phyloP scores from a whole-genome alignment of 1,140 invertebrate species.

The Anagrus nilaparvatae region DNA sequence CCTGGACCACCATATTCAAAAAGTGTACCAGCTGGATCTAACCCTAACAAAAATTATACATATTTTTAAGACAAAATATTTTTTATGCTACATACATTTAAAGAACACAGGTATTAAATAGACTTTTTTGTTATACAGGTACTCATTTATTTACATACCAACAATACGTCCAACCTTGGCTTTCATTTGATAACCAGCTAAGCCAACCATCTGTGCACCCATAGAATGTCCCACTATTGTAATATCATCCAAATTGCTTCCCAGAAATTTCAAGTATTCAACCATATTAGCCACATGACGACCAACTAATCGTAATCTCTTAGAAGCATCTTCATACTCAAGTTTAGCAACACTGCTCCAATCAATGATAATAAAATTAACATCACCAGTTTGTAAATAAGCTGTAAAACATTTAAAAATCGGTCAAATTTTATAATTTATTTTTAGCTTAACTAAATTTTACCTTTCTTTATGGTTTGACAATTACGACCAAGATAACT shows the following conservation, averaged over 20 bases:
- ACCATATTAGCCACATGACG: slow-evolving; percentile 14
- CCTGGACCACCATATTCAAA: neutral
- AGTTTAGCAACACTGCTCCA: slow-evolving; percentile 13
- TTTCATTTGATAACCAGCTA: slow-evolving; percentile 5
- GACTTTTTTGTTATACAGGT: too few species aligned
- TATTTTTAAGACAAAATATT: too few species aligned
- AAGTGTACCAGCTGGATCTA: slow-evolving; percentile 3
- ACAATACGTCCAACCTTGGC: slow-evolving; percentile 13
- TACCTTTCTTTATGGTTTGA: neutral
- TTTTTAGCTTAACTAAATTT: too few species aligned
- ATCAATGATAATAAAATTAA: slow-evolving; percentile 17
- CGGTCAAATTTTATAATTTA: too few species aligned
- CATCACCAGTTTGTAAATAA: slow-evolving; percentile 6
- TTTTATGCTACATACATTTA: too few species aligned
- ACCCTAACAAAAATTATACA: neutral
- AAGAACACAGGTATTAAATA: too few species aligned
- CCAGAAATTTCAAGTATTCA: slow-evolving; percentile 10
- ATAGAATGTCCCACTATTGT: slow-evolving; percentile 13
- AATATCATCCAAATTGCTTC: slow-evolving; percentile 5
- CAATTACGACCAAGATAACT: slow-evolving; percentile 9
- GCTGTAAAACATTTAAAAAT: slow-evolving; percentile 9
- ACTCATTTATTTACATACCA: too few species aligned
- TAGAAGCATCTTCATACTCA: slow-evolving; percentile 1
- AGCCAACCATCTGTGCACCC: slow-evolving; percentile 12
- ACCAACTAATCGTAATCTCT: slow-evolving; percentile 6